Base-by-base conservation (phyloP, 2,888 invertebrate species). In the Drosophila quinaria region DNA sequence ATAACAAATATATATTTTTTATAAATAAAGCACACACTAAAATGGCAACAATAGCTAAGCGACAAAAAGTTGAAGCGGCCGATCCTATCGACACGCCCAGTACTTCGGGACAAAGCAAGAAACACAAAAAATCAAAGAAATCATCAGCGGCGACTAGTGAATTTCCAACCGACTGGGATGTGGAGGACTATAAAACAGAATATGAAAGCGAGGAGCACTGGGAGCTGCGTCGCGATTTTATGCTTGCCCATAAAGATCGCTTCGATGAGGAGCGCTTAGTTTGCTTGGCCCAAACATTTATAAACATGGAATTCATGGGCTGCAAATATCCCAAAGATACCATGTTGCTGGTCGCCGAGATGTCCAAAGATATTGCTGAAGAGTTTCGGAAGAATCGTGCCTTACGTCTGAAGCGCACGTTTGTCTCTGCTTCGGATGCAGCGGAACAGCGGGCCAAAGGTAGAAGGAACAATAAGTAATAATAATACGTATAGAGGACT, bases 121-220 rank as follows among this genome's bases (percentile, higher is more conserved):
- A 54, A 2, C 35, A 22, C 8, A 69, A 69, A 5, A 61, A 55
- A 25, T 1, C 50, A 1, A 41, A 69, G 10, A 58, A 56, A 35
- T 15, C 19, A 9, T 8, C 17, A n/a, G 39, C 41, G 19, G 44
- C 8, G 44, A 51, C 44, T 5, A 60, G 11, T 0, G 63, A 75
- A 22, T 41, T 47, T 11, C 31, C 66, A 6, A 76, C 65, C 3
- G 93, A 94, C 80, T 97, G 97, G 96, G 95, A 97, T 82, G 94
- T 97, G 2, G 96, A 97, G 35, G 93, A 95, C 5, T 94, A 96
- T 62, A 95, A 95, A 81, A 95, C 95, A 10, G 97, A 95, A 73
- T 96, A 97, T 86, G 98, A 98, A 92, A 96, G 97, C 33, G 96
- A 97, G 39, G 97, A 97, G 74, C 98, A 98, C 86, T 98, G 98